Percentiles rank a stretch among this genome's conserved stretches.
Evolutionary conservation across 2,888 invertebrate species (phyloP).

Genomic region (Venustoraphidia nigricollis): DNA sequence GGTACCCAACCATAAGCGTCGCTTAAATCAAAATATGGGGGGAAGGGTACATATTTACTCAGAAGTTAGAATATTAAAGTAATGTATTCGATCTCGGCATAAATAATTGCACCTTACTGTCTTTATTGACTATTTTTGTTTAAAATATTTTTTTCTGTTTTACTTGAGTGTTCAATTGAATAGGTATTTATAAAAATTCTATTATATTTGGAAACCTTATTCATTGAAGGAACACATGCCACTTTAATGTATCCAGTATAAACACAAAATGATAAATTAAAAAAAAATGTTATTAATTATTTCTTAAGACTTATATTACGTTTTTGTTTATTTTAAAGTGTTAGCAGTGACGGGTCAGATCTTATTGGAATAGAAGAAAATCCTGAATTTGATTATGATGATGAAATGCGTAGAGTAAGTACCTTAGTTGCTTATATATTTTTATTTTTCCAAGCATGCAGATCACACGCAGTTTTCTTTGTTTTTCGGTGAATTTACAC

Average conservation of each 20-base stretch:
- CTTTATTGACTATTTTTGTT: no score
- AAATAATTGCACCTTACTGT: no score
- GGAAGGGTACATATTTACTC: background rate
- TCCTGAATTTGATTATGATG: slow-evolving; percentile 34
- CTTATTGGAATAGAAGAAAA: slow-evolving; percentile 50
- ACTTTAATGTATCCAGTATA: slow-evolving; percentile 8
- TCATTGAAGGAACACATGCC: background rate
- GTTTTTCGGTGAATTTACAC: no score
- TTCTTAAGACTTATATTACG: slow-evolving; percentile 2
- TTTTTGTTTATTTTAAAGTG: slow-evolving; percentile 25
- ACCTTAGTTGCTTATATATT: no score
- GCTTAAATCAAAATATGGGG: slow-evolving; percentile 1
- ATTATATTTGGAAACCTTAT: background rate
- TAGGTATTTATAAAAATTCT: no score
- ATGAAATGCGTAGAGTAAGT: no score
- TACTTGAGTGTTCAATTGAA: no score
- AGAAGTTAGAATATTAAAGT: no score
- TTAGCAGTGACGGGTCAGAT: slow-evolving; percentile 45
- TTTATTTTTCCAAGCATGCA: no score
- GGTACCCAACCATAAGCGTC: background rate
- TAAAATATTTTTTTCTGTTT: no score
- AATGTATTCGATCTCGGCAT: no score
- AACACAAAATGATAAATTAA: background rate
- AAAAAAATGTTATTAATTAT: background rate
- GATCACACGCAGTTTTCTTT: no score